Evolutionary conservation across 2,888 invertebrate species (phyloP).

Genomic region (Athalia circularis): DNA sequence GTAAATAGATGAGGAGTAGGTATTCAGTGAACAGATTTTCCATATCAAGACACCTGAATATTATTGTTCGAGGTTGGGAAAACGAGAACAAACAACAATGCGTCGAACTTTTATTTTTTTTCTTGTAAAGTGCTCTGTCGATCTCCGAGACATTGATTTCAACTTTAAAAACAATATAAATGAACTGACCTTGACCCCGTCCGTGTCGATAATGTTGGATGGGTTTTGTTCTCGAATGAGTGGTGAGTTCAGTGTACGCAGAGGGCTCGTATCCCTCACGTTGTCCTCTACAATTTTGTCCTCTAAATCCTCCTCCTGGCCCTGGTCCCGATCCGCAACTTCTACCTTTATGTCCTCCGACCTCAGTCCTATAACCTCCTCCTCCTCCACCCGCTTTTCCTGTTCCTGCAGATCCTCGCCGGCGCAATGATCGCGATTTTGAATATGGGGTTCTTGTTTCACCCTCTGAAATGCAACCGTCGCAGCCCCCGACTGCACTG

Average conservation of each 20-base stretch:
- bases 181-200: slow-evolving; percentile 68
- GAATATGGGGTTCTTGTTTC: slow-evolving; percentile 29
- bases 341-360: slow-evolving; percentile 35
- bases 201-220: slow-evolving; percentile 65
- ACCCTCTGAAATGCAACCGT: slow-evolving; percentile 22
- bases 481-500: slow-evolving; percentile 28
- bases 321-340: slow-evolving; percentile 53
- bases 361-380: slow-evolving; percentile 17
- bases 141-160: background rate
- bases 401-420: slow-evolving; percentile 25
- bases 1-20: no score
- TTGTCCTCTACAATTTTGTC: slow-evolving; percentile 66
- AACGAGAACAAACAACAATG: no score
- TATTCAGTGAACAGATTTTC: no score
- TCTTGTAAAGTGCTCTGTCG: no score
- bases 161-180: background rate
- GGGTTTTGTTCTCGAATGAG: slow-evolving; percentile 60
- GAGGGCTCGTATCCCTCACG: slow-evolving; percentile 64
- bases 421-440: slow-evolving; percentile 32
- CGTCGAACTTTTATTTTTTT: no score
- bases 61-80: no score
- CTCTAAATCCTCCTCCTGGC: slow-evolving; percentile 58
- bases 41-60: no score
- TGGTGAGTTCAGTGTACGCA: slow-evolving; percentile 63
- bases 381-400: slow-evolving; percentile 7